Evolutionary conservation across 2,113 vertebrate genomes (phyloP).

Genomic region (Scomber japonicus): DNA sequence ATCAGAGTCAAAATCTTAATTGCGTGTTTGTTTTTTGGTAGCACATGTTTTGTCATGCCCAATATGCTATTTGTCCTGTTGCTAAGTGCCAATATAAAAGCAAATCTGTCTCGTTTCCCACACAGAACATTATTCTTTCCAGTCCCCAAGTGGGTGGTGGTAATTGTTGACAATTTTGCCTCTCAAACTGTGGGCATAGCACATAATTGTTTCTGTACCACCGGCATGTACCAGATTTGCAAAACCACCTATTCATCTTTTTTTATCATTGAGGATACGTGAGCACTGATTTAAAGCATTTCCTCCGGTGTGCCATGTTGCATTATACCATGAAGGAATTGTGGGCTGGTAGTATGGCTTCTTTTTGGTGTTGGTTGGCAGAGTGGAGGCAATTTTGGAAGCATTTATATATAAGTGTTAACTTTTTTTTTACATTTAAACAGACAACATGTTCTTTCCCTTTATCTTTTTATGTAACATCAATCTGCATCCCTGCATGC

Average conservation of each 20-base stretch:
- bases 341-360: conserved; percentile 50
- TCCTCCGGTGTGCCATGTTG: conserved; percentile 56
- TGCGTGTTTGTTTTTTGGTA: conserved; percentile 43
- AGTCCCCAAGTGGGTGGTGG: conserved; percentile 53
- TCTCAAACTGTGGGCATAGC: conserved; percentile 56
- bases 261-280: conserved; percentile 45
- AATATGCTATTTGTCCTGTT: conserved; percentile 21
- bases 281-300: conserved; percentile 52
- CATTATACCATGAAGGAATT: conserved; percentile 64
- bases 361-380: conserved; percentile 57
- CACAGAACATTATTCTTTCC: conserved; percentile 48
- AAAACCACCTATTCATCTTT: conserved; percentile 52
- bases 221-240: conserved; percentile 55
- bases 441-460: neutral
- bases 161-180: conserved; percentile 58
- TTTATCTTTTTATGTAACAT: conserved; percentile 11
- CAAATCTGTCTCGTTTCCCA: conserved; percentile 62
- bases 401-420: conserved; percentile 17
- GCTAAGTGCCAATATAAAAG: conserved; percentile 50
- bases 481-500: conserved; percentile 12
- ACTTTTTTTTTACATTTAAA: conserved; percentile 13
- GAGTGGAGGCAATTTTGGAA: conserved; percentile 32
- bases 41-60: conserved; percentile 55
- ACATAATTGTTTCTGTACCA: conserved; percentile 62
- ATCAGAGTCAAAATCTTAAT: conserved; percentile 33